Evolutionary conservation across 1,140 invertebrate species (phyloP), one percentile per base, ranked within the genome.

Genomic region (Drosophila murphyi): DNA sequence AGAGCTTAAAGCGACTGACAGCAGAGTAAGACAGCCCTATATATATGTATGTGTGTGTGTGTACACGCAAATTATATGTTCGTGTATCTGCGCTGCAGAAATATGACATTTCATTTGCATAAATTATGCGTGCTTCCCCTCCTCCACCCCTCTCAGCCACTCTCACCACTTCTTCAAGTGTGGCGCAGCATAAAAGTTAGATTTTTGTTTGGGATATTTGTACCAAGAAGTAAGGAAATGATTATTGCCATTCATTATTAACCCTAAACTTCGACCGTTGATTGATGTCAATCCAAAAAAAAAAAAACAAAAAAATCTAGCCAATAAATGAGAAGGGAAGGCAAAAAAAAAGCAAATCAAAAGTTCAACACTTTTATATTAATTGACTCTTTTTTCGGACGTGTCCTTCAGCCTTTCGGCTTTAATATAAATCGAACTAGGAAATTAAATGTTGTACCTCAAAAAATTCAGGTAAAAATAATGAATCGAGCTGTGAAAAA

Each of bases 41-140:
- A 34, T 3, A 29, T 6, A 32, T 34, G 37, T 28, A 54, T 47
- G 6, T 29, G 41, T 59, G n/a, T 65, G 54, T 39, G 35, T 29
- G n/a, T 20, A 20, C 20, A 20, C 20, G 20, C 20, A 20, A 20
- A 20, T 20, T 20, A 20, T 20, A 20, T 20, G 20, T 2, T 20
- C 20, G 20, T 73, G 12, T 62, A 29, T 61, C 41, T 74, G 70
- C 28, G 34, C 60, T 70, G 65, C 72, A 74, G 48, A 74, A 74
- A 73, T 78, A 69, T 78, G 60, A 71, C 69, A 77, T 74, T 74
- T 76, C 67, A 76, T 76, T 76, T 76, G 41, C 70, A 76, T 76
- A 73, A 76, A 76, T 76, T 76, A 76, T 76, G 43, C 62, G 20
- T 56, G 6, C 47, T 62, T 8, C 3, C 54, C 45, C 28, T 45